Base-by-base conservation (phyloP, 2,113 vertebrate genomes). In the Marmota monax region DNA sequence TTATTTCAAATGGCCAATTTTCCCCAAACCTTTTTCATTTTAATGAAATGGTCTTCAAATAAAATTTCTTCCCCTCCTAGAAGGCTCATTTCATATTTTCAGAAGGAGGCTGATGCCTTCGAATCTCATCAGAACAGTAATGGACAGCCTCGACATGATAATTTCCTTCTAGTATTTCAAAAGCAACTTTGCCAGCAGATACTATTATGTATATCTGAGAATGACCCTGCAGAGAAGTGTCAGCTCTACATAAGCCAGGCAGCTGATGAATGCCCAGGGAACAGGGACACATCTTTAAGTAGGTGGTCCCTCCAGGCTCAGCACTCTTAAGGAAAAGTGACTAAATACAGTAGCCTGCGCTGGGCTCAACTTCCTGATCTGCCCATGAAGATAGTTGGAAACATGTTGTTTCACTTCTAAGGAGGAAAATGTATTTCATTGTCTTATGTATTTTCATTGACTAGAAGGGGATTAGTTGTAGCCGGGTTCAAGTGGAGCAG, bases 1-100 rank as follows among this genome's bases (percentile, higher is more conserved):
- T 91, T 74, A 84, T 94, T 94, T 94, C 82, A 86, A 91, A 84
- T 91, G 90, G 90, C 69, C 94, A 85, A 96, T 95, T 95, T 96
- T 86, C 78, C 39, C 69, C 67, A 83, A 23, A 86, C 92, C 94
- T 79, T 94, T 89, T 97, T 86, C 25, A n/a, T 88, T 69, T 93
- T 94, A 95, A 97, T 92, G 84, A 97, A 97, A 96, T 93, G 78
- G 78, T 45, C 86, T 97, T 96, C 70, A 94, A 95, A 90, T 93
- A 61, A 96, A 82, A 85, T 69, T 42, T 88, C 72, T 94, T 72
- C 27, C 58, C 48, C 34, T 90, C 42, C 7, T 53, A 23, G 51
- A 56, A 95, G 74, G 96, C 61, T 67, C 88, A 86, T 92, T 95
- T 86, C 69, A 72, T n/a, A 65, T 93, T 78, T 90, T 90, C 78